phyloP scores from a whole-genome alignment of 2,888 invertebrate genomes.

The Chymomyza procnemis region DNA sequence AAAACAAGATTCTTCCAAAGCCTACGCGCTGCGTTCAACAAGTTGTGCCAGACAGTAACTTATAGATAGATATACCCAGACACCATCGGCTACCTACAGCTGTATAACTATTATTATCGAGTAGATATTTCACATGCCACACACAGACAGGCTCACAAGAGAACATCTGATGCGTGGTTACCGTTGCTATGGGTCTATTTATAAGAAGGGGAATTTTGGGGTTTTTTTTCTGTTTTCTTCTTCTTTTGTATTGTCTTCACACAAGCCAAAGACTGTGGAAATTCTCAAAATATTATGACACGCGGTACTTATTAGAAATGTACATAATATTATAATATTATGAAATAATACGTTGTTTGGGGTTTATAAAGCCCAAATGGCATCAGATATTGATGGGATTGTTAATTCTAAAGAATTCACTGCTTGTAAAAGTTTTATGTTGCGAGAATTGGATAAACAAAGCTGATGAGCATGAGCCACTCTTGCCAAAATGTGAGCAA shows the following conservation, averaged over 20 bases:
- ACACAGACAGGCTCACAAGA: conserved; percentile 13
- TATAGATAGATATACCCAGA: no score
- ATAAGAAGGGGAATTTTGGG: conserved; percentile 19
- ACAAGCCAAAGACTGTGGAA: background rate
- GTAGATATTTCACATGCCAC: conserved; percentile 33
- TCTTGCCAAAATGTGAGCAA: no score
- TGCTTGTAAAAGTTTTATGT: no score
- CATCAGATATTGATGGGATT: no score
- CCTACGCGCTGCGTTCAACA: conserved; percentile 54
- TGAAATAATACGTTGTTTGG: no score
- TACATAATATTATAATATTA: background rate
- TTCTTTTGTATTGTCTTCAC: no score
- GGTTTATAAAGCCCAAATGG: no score
- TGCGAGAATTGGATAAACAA: no score
- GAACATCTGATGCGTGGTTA: conserved; percentile 23
- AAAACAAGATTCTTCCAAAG: conserved; percentile 58
- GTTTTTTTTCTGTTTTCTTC: background rate
- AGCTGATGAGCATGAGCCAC: no score
- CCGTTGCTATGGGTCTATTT: conserved; percentile 32
- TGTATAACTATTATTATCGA: conserved; percentile 57
- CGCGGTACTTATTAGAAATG: background rate
- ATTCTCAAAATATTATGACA: background rate
- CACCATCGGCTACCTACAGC: no score
- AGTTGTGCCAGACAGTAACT: conserved; percentile 59
- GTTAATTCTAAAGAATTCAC: no score